Base-by-base conservation (phyloP, 2,888 invertebrate genomes). In the Limnephilus rhombicus region DNA sequence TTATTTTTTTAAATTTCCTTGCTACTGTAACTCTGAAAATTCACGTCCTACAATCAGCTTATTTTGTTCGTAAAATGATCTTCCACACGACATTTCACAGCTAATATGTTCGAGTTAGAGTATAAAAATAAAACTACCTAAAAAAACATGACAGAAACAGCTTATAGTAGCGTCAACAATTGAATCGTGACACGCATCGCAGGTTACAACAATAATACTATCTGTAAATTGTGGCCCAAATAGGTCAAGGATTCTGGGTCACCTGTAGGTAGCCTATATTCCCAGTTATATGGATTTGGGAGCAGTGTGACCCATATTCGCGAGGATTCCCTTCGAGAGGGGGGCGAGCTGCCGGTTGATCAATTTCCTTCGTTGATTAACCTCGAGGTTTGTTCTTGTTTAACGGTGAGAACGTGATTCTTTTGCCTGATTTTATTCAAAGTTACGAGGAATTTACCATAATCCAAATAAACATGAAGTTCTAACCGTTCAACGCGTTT, bases 241-340 rank as follows among this genome's bases (percentile, higher is more conserved):
- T 90, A 82, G 90, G 90, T 90, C 90, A 90, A 90, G 90, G 86
- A n/a, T 45, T 82, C 45, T 31, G 24, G 49, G 49, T 90, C 31
- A 90, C 82, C 90, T 83, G 85, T 53, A 68, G 68, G n/a, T 68
- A 90, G 83, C 83, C 90, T 82, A 83, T 29, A 45, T 90, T 86
- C 86, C 41, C 82, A 83, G 82, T 34, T 83, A 34, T 83, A 34
- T 83, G 34, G 82, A 34, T 83, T 31, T 24, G 34, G 31, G 31
- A 83, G 82, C 31, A 82, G 34, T 31, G 31, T 83, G 82, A 83
- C 82, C 82, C 82, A 31, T 31, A 83, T 83, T 83, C 82, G 82
- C 18, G 82, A 37, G 82, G 34, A 31, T 34, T 83, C 82, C 15
- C 82, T 37, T 15, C 34, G 18, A 34, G n/a, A 31, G 82, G 34